A percentile compares a stretch with the other conserved stretches of the same genome.
phyloP scores from a whole-genome alignment of 2,113 vertebrate genomes.

The Alaudala cheleensis region DNA sequence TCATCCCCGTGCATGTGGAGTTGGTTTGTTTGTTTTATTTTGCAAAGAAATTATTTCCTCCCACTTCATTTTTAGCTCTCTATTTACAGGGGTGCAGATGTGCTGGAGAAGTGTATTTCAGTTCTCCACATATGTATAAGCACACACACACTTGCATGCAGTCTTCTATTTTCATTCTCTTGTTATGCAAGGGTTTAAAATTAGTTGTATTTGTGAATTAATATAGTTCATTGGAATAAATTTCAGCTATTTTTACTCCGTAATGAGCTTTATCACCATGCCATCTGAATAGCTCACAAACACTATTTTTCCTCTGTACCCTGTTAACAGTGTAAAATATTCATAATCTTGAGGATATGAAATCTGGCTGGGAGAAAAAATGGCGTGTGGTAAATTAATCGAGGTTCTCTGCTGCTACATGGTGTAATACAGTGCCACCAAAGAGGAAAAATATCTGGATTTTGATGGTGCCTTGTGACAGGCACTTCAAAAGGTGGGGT shows the following conservation, averaged over 20 bases:
- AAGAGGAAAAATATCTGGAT: background rate
- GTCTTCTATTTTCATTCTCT: background rate
- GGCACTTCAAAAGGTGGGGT: background rate
- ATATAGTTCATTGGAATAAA: background rate
- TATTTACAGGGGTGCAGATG: background rate
- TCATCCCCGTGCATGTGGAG: fast-evolving
- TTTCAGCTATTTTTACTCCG: background rate
- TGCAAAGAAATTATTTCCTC: background rate
- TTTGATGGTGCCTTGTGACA: background rate
- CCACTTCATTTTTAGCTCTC: constrained; percentile 1
- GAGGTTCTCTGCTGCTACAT: background rate
- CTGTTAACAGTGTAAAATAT: background rate
- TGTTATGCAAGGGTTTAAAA: background rate
- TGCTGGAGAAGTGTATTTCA: background rate
- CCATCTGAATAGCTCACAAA: background rate
- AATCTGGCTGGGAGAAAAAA: background rate
- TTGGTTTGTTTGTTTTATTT: background rate
- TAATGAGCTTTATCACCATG: background rate
- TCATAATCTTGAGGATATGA: background rate
- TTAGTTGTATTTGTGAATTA: background rate
- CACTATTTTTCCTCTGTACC: background rate
- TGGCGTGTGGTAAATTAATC: background rate
- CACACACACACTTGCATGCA: background rate
- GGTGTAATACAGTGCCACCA: background rate
- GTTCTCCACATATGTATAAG: background rate